Base-by-base conservation (phyloP, 2,113 vertebrate genomes). In the Rhagologus leucostigma region DNA sequence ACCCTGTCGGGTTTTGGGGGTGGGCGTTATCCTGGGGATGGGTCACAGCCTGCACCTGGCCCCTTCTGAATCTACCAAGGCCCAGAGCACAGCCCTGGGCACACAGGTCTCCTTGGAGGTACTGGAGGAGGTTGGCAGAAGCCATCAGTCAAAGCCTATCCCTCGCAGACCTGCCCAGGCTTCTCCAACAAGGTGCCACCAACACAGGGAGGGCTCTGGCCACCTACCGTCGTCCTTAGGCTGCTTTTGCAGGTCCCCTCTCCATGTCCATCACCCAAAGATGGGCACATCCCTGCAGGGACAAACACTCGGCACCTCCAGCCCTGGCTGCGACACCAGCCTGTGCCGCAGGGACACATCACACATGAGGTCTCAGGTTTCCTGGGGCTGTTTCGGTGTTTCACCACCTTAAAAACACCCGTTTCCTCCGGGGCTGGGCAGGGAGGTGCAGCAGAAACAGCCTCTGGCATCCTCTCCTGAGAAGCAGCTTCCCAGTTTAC, bases 151-250 rank as follows among this genome's bases (percentile, higher is more conserved):
- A 77, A 76, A 85, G 44, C 20, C 32, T 52, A 55, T 10, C 62
- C 62, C 50, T 78, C 1, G 0, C 5, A 13, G 68, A 59, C 20
- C 24, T 65, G 50, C 24, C 60, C 52, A 63, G 42, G 16, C 13
- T 59, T 13, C 47, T 67, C 62, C 22, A 12, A 15, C 29, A 24
- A 67, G 62, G 26, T 50, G 44, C 21, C 49, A 80, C 57, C 73
- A 65, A 13, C 44, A 44, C 32, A 10, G 21, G 19, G 57, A 80
- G 33, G 67, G 53, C 67, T 73, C n/a, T 56, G 76, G 59, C 14
- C 3, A 2, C 26, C 30, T 55, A 33, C 2, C 0, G 30, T 20
- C 4, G 0, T 9, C 39, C 35, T 63, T 7, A 15, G 35, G 59
- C 41, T 81, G 59, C 21, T 73, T 77, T 42, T 39, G 13, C 44